Base-by-base conservation (phyloP, 2,797 vertebrate species). In the Pangasius macronema region DNA sequence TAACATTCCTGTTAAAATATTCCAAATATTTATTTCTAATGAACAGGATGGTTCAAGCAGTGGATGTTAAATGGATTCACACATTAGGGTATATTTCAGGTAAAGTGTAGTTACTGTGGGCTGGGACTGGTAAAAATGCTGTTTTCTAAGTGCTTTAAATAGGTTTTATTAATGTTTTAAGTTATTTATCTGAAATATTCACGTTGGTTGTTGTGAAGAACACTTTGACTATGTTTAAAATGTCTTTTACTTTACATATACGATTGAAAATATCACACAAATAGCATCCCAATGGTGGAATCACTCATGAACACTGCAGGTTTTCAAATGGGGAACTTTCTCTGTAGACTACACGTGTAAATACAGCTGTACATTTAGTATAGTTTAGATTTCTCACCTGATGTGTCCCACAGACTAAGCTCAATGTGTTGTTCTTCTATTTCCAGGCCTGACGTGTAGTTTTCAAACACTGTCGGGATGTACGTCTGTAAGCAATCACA, bases 351-450 rank as follows among this genome's bases (percentile, higher is more conserved):
- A 22, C 11, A 36, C 5, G 51, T 33, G 9, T 36, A 57, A 80
- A 80, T 27, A 80, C 30, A 59, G 55, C 22, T 81, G 57, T 46
- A n/a, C 13, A 68, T 67, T 11, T 49, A 0, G 9, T 68, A 42
- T 61, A 59, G 46, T 27, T 68, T 83, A 72, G 8, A 70, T 49
- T 84, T 85, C 96, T 96, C 93, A 98, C 98, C 98, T 92, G 98
- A 99, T 83, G 98, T 99, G 93, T 99, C 98, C 98, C 98, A 99
- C 24, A 99, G 96, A 90, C 98, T 99, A 87, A 99, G 97, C 95
- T 98, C 98, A 82, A 98, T 97, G 46, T 97, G 96, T 92, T 98
- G 97, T 33, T 97, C 98, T 82, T 99, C 98, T 1, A 97, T 95
- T 91, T 97, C 96, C 95, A 99, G 92, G 89, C 97, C 97, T 89